Evolutionary conservation across 2,113 vertebrate species (phyloP).

Genomic region (Perccottus glenii): DNA sequence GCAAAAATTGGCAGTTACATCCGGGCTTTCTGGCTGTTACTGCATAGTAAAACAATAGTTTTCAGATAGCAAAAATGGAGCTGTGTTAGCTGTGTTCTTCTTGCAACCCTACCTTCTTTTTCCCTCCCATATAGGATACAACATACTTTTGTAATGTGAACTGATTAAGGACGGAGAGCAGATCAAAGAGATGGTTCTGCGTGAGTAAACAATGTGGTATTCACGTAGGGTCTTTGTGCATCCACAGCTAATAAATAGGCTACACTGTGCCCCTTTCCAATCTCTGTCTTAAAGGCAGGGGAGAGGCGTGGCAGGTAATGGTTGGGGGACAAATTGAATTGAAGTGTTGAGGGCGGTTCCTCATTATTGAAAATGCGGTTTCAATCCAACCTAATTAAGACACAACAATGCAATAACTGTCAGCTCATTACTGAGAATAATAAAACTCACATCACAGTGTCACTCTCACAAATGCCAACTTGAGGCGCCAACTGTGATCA

Average conservation of each 20-base stretch:
- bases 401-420: slow-evolving; percentile 75
- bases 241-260: not conserved
- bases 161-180: not conserved
- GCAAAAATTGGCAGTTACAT: too few relatives aligned
- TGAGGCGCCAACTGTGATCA: slow-evolving; percentile 56
- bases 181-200: too few relatives aligned
- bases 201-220: not conserved
- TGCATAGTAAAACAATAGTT: too few relatives aligned
- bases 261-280: not conserved
- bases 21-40: too few relatives aligned
- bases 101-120: too few relatives aligned
- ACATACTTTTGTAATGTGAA: too few relatives aligned
- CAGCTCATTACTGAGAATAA: slow-evolving; percentile 70
- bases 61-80: too few relatives aligned
- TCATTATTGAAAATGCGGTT: slow-evolving; percentile 68
- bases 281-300: slow-evolving; percentile 3
- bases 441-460: slow-evolving; percentile 73
- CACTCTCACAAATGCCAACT: slow-evolving; percentile 74
- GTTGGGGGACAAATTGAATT: slow-evolving; percentile 51
- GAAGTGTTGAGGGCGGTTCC: slow-evolving; percentile 53
- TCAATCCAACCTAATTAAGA: slow-evolving; percentile 69
- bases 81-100: too few relatives aligned
- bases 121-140: too few relatives aligned
- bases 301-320: slow-evolving; percentile 37
- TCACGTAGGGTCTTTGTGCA: not conserved